phyloP scores from a whole-genome alignment of 2,888 invertebrate genomes.

The Neocrepidodera transversa region DNA sequence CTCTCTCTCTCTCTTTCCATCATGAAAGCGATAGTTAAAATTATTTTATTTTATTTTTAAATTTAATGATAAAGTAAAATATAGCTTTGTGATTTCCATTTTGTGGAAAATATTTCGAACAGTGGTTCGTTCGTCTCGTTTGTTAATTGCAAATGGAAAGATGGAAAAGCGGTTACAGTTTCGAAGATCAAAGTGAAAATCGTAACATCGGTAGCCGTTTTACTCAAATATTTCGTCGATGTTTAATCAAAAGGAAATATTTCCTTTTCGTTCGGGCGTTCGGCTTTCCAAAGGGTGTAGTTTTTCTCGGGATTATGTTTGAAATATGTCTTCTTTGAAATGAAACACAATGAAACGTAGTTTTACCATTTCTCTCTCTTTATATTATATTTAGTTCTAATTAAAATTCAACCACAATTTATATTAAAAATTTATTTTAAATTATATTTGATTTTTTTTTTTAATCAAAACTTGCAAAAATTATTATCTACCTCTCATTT shows the following conservation, averaged over 20 bases:
- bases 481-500: too few species aligned
- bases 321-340: not conserved
- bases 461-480: too few species aligned
- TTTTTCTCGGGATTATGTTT: not conserved
- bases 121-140: constrained; percentile 35
- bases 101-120: constrained; percentile 49
- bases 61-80: too few species aligned
- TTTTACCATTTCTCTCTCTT: too few species aligned
- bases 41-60: too few species aligned
- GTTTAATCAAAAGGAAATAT: constrained; percentile 45
- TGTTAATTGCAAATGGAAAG: constrained; percentile 42
- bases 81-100: constrained; percentile 48
- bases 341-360: not conserved
- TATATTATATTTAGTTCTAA: too few species aligned
- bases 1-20: too few species aligned
- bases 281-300: constrained; percentile 7
- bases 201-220: constrained; percentile 42
- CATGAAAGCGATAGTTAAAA: too few species aligned
- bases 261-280: constrained; percentile 33
- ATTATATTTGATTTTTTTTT: too few species aligned
- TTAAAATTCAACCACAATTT: too few species aligned
- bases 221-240: constrained; percentile 43
- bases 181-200: constrained; percentile 42
- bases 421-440: too few species aligned
- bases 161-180: constrained; percentile 42